A percentile compares a stretch with the other conserved stretches of the same genome.
Conservation (phyloP, 2,888 invertebrate species). For the Halictus quadricinctus region DNA sequence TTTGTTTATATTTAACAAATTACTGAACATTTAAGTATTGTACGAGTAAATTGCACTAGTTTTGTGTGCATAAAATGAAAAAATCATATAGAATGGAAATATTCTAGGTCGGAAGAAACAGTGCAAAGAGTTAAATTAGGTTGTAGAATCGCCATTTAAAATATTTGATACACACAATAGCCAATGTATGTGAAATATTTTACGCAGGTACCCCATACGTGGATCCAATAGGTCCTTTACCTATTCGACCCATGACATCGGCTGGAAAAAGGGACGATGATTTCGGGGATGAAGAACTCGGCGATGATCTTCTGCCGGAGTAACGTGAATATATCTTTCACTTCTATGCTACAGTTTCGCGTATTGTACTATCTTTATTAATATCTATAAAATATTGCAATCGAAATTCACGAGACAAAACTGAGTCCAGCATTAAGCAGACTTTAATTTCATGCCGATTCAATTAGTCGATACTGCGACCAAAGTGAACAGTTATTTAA, state of each 20-base stretch:
- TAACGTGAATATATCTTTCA: slow-evolving; percentile 77
- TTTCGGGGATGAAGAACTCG: slow-evolving; percentile 89
- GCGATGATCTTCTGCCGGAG: slow-evolving; percentile 89
- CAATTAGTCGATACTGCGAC: background rate
- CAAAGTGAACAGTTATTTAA: background rate
- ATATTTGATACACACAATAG: background rate
- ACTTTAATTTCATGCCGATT: background rate
- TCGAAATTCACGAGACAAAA: background rate
- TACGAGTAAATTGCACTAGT: too few species aligned
- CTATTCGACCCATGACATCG: slow-evolving; percentile 84
- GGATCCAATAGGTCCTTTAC: slow-evolving; percentile 85
- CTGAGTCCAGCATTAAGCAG: background rate
- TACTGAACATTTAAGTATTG: too few species aligned
- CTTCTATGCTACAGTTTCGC: slow-evolving; percentile 6
- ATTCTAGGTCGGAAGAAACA: background rate
- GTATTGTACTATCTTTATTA: slow-evolving; percentile 15
- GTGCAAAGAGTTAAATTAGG: background rate
- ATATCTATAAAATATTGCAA: background rate
- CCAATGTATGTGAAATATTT: slow-evolving; percentile 19
- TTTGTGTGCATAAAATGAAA: too few species aligned
- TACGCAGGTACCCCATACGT: slow-evolving; percentile 83
- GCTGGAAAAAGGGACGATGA: slow-evolving; percentile 86
- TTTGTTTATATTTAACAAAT: too few species aligned
- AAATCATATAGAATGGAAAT: background rate
- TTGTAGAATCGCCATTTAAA: background rate